Evolutionary conservation across 2,797 vertebrate species (phyloP), one percentile per base, ranked within the genome.

Genomic region (Schizopygopsis malacanthus): DNA sequence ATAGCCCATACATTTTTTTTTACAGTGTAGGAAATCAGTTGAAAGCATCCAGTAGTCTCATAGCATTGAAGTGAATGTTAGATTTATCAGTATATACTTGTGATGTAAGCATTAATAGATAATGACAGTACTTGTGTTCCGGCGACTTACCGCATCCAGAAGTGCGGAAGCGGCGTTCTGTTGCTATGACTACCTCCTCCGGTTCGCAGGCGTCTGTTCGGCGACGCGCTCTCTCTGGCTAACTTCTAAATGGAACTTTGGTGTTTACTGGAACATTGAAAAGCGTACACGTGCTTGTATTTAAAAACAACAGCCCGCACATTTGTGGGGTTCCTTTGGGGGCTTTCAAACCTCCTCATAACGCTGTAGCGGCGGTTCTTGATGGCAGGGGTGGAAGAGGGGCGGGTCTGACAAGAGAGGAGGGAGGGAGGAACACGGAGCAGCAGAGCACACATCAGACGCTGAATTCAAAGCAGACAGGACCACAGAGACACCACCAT

Each of bases 391-490:
- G 43, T 87, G 78, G 86, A 61, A 79, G 70, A 33, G 50, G 81
- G 25, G 80, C 83, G 79, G 76, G 86, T 69, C 72, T 85, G 80
- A 61, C 79, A 37, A 82, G 28, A 70, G 77, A 75, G 18, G 39
- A 75, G 47, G 20, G 50, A 52, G n/a, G 18, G 45, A 25, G 76
- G 15, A 33, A 85, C 67, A 86, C 79, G 56, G 84, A 84, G 79
- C 83, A 61, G 63, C 33, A 33, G 33, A 33, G 33, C 82, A 78
- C 88, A 88, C 54, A 89, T 76, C 88, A 88, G 83, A 88, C 76
- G 86, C 87, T 22, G 59, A 79, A 87, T 82, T 83, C 83, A 87
- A 81, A 86, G 84, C 76, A 82, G 83, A 85, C 80, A 88, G 83
- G 85, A 87, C 81, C 81, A 79, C 84, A 86, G 79, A 86, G 67